Evolutionary conservation across 2,113 vertebrate species (phyloP).

Genomic region (Lepus europaeus): DNA sequence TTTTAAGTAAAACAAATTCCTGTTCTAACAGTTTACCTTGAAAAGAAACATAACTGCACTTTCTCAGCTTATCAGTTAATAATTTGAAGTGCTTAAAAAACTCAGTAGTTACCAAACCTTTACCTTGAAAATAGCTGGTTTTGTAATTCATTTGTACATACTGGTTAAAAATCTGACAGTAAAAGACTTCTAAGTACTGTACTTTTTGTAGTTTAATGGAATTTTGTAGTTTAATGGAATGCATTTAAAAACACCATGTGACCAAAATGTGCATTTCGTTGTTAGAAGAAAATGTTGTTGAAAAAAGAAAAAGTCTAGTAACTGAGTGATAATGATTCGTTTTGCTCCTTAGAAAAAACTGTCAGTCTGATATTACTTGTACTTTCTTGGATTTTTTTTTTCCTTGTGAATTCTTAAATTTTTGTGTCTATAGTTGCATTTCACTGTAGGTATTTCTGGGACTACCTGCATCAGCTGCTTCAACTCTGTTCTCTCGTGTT

Average conservation of each 20-base stretch:
- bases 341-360: slow-evolving; percentile 30
- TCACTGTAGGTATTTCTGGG: not conserved
- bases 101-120: not conserved
- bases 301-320: not conserved
- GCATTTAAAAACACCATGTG: slow-evolving; percentile 15
- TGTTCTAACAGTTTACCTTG: slow-evolving; percentile 56
- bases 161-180: not conserved
- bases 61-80: slow-evolving; percentile 55
- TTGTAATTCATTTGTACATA: not conserved
- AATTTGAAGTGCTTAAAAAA: slow-evolving; percentile 46
- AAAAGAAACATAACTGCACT: slow-evolving; percentile 36
- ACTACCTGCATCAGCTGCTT: not conserved
- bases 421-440: slow-evolving; percentile 48
- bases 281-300: not conserved
- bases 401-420: slow-evolving; percentile 6
- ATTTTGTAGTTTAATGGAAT: not conserved
- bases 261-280: slow-evolving; percentile 6
- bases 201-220: slow-evolving; percentile 29
- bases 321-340: not conserved
- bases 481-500: not conserved
- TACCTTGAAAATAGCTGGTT: slow-evolving; percentile 50
- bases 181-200: slow-evolving; percentile 38
- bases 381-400: not conserved
- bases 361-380: slow-evolving; percentile 8
- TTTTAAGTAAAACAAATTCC: slow-evolving; percentile 65